Conservation (phyloP, 2,888 invertebrate species). For the Perithous albicinctus region DNA sequence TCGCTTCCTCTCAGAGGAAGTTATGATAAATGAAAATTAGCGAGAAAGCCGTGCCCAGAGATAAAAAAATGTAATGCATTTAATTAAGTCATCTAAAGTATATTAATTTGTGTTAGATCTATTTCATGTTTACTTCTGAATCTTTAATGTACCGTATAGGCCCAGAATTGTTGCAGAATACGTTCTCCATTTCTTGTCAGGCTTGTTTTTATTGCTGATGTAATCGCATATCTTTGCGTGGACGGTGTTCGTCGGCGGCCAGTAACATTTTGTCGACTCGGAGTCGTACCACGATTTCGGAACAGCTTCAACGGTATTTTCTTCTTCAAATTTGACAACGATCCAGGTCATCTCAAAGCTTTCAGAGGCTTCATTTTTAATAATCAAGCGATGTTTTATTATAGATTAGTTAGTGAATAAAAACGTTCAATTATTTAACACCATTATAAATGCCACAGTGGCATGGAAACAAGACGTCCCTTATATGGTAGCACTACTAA, state of each 20-base stretch:
- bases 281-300: slow-evolving; percentile 18
- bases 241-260: slow-evolving; percentile 6
- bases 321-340: slow-evolving; percentile 11
- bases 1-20: no score
- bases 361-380: neutral
- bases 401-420: neutral
- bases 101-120: neutral
- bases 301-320: slow-evolving; percentile 12
- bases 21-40: no score
- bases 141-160: slow-evolving; percentile 8
- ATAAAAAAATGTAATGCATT: no score
- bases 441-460: slow-evolving; percentile 12
- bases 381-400: neutral
- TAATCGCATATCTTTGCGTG: slow-evolving; percentile 17
- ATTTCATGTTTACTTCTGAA: neutral
- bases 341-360: slow-evolving; percentile 9
- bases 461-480: slow-evolving; percentile 3
- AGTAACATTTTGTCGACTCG: neutral
- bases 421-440: neutral
- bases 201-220: neutral
- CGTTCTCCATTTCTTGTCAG: neutral
- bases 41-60: no score
- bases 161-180: slow-evolving; percentile 7
- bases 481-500: slow-evolving; percentile 6
- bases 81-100: neutral